A percentile compares a stretch with the other conserved stretches of the same genome.
Evolutionary conservation across 2,888 invertebrate species (phyloP).

Genomic region (Drosophila pseudotakahashii): DNA sequence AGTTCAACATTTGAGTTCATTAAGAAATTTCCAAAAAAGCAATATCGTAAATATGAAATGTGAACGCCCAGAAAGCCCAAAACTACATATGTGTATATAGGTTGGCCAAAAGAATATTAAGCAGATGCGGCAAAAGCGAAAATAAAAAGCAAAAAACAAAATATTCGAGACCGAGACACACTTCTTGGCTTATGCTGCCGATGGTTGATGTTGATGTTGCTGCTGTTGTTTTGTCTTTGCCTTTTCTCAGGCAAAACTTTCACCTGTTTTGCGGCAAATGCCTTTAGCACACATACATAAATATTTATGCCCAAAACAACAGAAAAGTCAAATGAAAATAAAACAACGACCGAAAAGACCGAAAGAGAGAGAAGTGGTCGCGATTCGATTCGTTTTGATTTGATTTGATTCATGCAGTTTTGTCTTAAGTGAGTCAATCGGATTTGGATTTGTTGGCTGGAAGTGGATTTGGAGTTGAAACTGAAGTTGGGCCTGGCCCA

Average conservation of each 20-base stretch:
- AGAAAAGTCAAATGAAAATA: slow-evolving; percentile 32
- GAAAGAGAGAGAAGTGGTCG: slow-evolving; percentile 29
- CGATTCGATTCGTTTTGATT: slow-evolving; percentile 40
- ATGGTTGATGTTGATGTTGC: slow-evolving; percentile 9
- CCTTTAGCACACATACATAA: slow-evolving; percentile 49
- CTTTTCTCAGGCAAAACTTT: slow-evolving; percentile 60
- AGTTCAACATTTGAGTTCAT: slow-evolving; percentile 28
- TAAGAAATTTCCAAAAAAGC: slow-evolving; percentile 46
- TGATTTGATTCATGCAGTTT: slow-evolving; percentile 25
- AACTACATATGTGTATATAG: slow-evolving; percentile 15
- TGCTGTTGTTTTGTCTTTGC: slow-evolving; percentile 30
- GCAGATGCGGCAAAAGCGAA: slow-evolving; percentile 28
- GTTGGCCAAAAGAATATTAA: slow-evolving; percentile 66
- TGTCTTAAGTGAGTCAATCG: slow-evolving; percentile 23
- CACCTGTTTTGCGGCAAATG: slow-evolving; percentile 71
- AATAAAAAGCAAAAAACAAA: neutral
- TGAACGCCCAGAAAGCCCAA: slow-evolving; percentile 1
- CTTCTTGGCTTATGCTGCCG: neutral
- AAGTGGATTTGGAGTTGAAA: slow-evolving; percentile 7
- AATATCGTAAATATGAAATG: slow-evolving; percentile 29
- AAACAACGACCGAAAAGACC: slow-evolving; percentile 13
- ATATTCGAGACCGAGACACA: neutral
- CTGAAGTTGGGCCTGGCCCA: slow-evolving; percentile 39
- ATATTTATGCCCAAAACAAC: slow-evolving; percentile 73
- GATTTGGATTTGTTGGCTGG: slow-evolving; percentile 18